Base-by-base conservation (phyloP, 2,797 vertebrate genomes). In the Dromococcyx pavoninus region DNA sequence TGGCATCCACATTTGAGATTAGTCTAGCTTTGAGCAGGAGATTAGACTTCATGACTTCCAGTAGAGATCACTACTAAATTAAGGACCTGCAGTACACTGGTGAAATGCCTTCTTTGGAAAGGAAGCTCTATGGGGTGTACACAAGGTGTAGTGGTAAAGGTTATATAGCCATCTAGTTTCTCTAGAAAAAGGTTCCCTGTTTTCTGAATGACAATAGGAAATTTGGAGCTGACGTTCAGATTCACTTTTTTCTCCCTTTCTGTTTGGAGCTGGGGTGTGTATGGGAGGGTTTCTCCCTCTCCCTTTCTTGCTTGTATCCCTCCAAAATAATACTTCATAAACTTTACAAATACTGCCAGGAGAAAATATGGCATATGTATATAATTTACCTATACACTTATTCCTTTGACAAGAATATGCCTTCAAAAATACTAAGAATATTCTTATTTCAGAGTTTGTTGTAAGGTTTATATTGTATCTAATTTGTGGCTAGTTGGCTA, bases 251-350 rank as follows among this genome's bases (percentile, higher is more conserved):
- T 46, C 60, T 89, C 6, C 28, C 9, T 74, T 91, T 70, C 44
- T 88, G 11, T 35, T 73, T 17, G 43, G 39, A 94, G 32, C 61
- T 86, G 58, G 70, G 57, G 67, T 91, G 37, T 84, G 88, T 78
- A 90, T 72, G 90, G 86, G 93, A 90, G 94, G 83, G 18, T 74
- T 86, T 54, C 11, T 46, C 66, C 39, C 53, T 44, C 61, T 76
- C 74, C 83, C 72, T 92, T 85, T 87, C 50, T 93, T 91, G 48
- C 61, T 88, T 65, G 15, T 58, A 72, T 81, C 39, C 22, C 44
- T 95, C 84, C 64, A 92, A 93, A 92, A 73, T 76, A 81, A 15
- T 86, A 72, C 25, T 82, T 87, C 69, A 77, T 93, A 35, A 91
- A 91, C 77, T 95, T 81, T 43, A 56, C 57, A 80, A 18, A 76